Evolutionary conservation across 2,113 vertebrate genomes (phyloP).

Genomic region (Edolisoma coerulescens): DNA sequence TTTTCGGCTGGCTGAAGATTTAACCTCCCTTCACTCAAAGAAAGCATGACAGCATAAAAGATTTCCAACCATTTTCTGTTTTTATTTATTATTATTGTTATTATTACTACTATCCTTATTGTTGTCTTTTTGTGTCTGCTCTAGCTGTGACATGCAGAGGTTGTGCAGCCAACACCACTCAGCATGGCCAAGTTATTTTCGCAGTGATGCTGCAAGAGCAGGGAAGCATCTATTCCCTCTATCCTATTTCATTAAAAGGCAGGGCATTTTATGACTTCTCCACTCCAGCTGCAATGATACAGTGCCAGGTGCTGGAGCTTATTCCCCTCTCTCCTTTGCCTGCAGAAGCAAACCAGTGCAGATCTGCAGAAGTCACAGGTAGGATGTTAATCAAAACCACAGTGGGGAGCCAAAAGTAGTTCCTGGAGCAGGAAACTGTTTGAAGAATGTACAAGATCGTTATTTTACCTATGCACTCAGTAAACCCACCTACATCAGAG

Average conservation of each 20-base stretch:
- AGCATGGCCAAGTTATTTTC: background rate
- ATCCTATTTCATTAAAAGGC: conserved; percentile 20
- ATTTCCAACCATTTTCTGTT: background rate
- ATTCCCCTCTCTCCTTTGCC: background rate
- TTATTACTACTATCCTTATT: background rate
- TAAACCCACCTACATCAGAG: background rate
- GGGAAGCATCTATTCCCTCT: background rate
- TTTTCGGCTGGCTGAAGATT: background rate
- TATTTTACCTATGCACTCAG: conserved; percentile 4
- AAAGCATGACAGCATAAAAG: background rate
- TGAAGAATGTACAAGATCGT: background rate
- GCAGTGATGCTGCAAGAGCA: background rate
- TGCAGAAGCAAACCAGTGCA: conserved; percentile 7
- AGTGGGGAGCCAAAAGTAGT: conserved; percentile 10
- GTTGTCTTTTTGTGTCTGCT: background rate
- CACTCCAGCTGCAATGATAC: background rate
- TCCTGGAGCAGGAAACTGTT: conserved; percentile 35
- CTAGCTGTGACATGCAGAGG: background rate
- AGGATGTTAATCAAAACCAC: conserved; percentile 56
- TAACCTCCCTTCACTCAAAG: background rate
- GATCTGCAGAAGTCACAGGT: conserved; percentile 28
- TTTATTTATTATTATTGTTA: background rate
- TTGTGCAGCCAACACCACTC: background rate
- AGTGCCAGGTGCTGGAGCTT: background rate
- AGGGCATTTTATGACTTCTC: conserved; percentile 27